These are phyloP conservation scores for Chrysolina americana DNA, from an alignment of 2,888 invertebrate genomes.

Conservation along the genomic window DNA sequence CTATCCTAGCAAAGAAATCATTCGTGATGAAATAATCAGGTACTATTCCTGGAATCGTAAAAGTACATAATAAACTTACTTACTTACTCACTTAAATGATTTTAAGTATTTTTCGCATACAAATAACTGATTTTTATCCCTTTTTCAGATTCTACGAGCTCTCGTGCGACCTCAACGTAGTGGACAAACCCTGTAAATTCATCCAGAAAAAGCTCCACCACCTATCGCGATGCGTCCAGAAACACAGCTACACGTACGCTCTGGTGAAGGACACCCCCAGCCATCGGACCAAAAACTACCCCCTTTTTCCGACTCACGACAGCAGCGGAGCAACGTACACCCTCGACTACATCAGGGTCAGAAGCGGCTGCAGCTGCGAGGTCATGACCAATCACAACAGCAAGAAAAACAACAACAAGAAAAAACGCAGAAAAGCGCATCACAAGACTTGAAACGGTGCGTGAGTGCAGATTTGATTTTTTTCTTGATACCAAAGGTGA, in stretches of 20 bases:
- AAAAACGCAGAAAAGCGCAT: conserved; percentile 26
- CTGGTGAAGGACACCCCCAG: conserved; percentile 78
- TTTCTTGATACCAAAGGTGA: conserved; percentile 43
- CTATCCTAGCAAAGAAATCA: no score
- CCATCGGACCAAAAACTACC: conserved; percentile 65
- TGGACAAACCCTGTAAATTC: conserved; percentile 81
- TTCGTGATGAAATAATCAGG: no score
- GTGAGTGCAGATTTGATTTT: neutral
- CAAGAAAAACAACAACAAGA: conserved; percentile 52
- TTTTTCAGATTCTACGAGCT: conserved; percentile 79
- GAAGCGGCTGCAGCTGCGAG: conserved; percentile 89
- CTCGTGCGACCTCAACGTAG: conserved; percentile 81
- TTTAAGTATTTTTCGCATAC: no score
- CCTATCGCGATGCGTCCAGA: conserved; percentile 84
- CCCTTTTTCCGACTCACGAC: conserved; percentile 72
- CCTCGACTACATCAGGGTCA: conserved; percentile 86
- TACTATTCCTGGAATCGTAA: no score
- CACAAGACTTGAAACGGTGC: conserved; percentile 13
- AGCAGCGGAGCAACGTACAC: conserved; percentile 74
- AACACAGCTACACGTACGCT: conserved; percentile 88
- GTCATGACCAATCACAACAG: conserved; percentile 68
- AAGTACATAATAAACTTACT: no score
- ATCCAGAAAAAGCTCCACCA: conserved; percentile 79
- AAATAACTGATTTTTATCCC: neutral
- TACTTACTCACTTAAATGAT: no score